Conservation (phyloP, 1,140 invertebrate genomes). For the Parasteatoda tepidariorum region DNA sequence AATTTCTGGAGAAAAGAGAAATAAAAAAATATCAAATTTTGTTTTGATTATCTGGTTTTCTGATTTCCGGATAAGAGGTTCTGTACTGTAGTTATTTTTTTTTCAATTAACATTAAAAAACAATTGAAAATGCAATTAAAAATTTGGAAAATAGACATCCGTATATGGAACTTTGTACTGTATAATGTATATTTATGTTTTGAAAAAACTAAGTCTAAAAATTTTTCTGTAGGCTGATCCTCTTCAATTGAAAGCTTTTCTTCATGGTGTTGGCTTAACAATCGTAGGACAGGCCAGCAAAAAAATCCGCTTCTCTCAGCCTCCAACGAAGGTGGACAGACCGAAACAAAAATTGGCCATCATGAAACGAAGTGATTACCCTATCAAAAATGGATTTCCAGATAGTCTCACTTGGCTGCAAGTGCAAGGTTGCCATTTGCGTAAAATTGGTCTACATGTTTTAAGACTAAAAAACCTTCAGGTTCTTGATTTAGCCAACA, state of each 20-base stretch:
- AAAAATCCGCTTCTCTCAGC: slow-evolving; percentile 20
- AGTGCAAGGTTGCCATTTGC: slow-evolving; percentile 6
- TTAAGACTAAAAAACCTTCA: slow-evolving; percentile 26
- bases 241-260: slow-evolving; percentile 46
- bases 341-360: slow-evolving; percentile 39
- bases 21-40: too few relatives aligned
- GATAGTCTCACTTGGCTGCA: slow-evolving; percentile 37
- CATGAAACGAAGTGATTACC: slow-evolving; percentile 27
- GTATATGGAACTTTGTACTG: too few relatives aligned
- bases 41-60: too few relatives aligned
- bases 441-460: slow-evolving; percentile 32
- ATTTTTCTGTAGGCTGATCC: slow-evolving; percentile 55
- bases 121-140: too few relatives aligned
- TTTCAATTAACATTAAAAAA: too few relatives aligned
- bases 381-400: slow-evolving; percentile 24
- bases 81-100: too few relatives aligned
- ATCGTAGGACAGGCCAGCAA: slow-evolving; percentile 34
- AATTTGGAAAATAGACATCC: too few relatives aligned
- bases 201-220: too few relatives aligned
- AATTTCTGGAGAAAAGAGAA: too few relatives aligned
- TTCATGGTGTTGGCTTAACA: slow-evolving; percentile 44
- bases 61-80: too few relatives aligned
- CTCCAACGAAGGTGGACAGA: slow-evolving; percentile 47
- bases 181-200: too few relatives aligned
- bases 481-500: slow-evolving; percentile 42